phyloP scores from a whole-genome alignment of 2,797 vertebrate species.

The Falco columbarius region DNA sequence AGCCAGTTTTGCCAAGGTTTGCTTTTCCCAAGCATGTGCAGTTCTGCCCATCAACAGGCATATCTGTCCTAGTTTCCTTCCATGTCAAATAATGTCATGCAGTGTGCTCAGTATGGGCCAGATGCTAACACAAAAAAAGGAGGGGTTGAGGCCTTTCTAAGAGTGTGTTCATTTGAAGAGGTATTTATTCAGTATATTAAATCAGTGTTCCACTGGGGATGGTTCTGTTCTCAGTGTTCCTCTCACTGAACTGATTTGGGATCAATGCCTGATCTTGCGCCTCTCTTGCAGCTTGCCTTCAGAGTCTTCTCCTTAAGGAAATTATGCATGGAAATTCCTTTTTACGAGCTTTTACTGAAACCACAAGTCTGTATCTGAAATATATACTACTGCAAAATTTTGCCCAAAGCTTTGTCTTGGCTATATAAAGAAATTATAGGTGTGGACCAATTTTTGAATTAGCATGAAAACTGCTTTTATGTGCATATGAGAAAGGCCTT shows the following conservation, averaged over 20 bases:
- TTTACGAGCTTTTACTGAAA: constrained; percentile 64
- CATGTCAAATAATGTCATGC: not conserved
- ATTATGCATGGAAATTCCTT: constrained; percentile 72
- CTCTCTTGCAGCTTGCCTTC: constrained; percentile 33
- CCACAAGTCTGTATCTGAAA: constrained; percentile 62
- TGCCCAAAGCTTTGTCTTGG: constrained; percentile 72
- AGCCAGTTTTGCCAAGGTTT: not conserved
- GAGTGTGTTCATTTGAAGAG: not conserved
- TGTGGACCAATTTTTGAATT: constrained; percentile 74
- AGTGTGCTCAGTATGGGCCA: not conserved
- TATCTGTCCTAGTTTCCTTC: not conserved
- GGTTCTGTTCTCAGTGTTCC: constrained; percentile 39
- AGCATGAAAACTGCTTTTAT: constrained; percentile 74
- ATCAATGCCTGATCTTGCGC: constrained; percentile 27
- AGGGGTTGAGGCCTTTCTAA: not conserved
- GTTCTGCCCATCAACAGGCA: not conserved
- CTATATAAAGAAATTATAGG: constrained; percentile 74
- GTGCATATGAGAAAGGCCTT: constrained; percentile 70
- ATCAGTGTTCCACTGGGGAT: not conserved
- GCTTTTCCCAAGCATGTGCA: not conserved
- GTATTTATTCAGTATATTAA: constrained; percentile 25
- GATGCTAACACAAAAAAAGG: not conserved
- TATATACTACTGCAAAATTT: constrained; percentile 52
- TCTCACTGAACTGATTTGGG: constrained; percentile 44
- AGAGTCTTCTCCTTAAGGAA: constrained; percentile 58